Percentiles rank a stretch among this genome's conserved stretches.
Conservation (phyloP, 1,140 invertebrate genomes). For the Caenorhabditis remanei region DNA sequence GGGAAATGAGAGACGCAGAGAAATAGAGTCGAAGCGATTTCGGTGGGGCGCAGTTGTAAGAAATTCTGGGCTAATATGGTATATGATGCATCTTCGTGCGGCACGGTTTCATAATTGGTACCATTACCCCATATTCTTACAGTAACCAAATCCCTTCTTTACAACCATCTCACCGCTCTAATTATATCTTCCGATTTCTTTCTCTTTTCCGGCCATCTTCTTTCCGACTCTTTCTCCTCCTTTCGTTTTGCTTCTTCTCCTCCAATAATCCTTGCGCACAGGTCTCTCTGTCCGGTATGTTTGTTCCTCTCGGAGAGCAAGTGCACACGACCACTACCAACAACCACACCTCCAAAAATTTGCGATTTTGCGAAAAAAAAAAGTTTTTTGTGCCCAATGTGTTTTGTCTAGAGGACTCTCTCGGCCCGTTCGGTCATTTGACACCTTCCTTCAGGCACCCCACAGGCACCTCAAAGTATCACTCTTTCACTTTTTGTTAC, state of each 20-base stretch:
- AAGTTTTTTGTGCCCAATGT: conserved; percentile 35
- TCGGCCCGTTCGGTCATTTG: conserved; percentile 45
- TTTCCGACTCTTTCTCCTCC: conserved; percentile 16
- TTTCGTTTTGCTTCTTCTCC: neutral
- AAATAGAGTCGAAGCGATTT: no score
- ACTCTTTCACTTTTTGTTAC: conserved; percentile 46
- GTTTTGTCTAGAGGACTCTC: neutral
- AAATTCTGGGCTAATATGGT: no score
- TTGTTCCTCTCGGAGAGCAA: conserved; percentile 38
- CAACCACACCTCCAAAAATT: conserved; percentile 41
- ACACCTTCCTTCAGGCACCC: conserved; percentile 8
- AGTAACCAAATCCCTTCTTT: neutral
- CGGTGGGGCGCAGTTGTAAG: no score
- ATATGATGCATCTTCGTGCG: no score
- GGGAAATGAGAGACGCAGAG: no score
- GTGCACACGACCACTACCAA: neutral
- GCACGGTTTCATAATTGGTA: neutral
- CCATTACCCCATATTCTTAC: neutral
- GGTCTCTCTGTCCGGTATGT: conserved; percentile 27
- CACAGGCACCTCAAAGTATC: neutral
- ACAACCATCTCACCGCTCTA: neutral
- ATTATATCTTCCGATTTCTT: conserved; percentile 18
- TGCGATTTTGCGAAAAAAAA: neutral
- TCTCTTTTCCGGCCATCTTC: conserved; percentile 1
- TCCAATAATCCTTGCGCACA: neutral